Percentiles rank a stretch among this genome's conserved stretches.
These are phyloP conservation scores for Dusona sp. DNA, from an alignment of 2,888 invertebrate species.

Conservation along the genomic window DNA sequence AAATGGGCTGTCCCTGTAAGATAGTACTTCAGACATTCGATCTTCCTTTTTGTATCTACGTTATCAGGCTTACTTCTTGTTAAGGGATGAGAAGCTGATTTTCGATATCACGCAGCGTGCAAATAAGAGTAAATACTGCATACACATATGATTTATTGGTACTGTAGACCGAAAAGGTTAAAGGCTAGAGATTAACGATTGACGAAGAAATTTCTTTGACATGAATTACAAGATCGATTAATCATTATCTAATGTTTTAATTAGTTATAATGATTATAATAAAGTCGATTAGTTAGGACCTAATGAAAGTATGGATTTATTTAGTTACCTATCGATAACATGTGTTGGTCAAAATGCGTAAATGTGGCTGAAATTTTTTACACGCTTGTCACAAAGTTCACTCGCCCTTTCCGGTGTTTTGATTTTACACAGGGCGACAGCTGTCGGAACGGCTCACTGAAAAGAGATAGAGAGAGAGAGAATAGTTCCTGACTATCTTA, in stretches of 20 bases:
- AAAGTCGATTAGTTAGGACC: constrained; percentile 4
- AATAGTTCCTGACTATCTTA: too few relatives aligned
- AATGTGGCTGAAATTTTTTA: too few relatives aligned
- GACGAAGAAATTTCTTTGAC: constrained; percentile 7
- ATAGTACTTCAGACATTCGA: constrained; percentile 61
- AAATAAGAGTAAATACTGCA: constrained; percentile 46
- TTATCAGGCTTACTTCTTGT: constrained; percentile 47
- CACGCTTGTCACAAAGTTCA: too few relatives aligned
- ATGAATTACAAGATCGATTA: constrained; percentile 1
- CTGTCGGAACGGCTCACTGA: too few relatives aligned
- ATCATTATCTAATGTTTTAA: background rate
- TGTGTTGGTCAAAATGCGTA: too few relatives aligned
- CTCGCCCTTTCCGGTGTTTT: too few relatives aligned
- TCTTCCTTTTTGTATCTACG: constrained; percentile 27
- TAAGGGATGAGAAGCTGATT: constrained; percentile 54
- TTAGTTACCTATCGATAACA: background rate
- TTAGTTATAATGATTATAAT: background rate
- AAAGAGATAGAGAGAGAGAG: too few relatives aligned
- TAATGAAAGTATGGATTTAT: background rate
- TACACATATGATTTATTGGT: constrained; percentile 15
- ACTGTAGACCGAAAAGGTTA: background rate
- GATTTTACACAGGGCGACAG: too few relatives aligned
- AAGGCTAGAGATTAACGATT: constrained; percentile 9
- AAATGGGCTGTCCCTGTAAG: constrained; percentile 73
- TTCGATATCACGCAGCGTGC: constrained; percentile 46